A percentile compares a stretch with the other conserved stretches of the same genome.
phyloP scores from a whole-genome alignment of 2,113 vertebrate species.

The Sorex fumeus region DNA sequence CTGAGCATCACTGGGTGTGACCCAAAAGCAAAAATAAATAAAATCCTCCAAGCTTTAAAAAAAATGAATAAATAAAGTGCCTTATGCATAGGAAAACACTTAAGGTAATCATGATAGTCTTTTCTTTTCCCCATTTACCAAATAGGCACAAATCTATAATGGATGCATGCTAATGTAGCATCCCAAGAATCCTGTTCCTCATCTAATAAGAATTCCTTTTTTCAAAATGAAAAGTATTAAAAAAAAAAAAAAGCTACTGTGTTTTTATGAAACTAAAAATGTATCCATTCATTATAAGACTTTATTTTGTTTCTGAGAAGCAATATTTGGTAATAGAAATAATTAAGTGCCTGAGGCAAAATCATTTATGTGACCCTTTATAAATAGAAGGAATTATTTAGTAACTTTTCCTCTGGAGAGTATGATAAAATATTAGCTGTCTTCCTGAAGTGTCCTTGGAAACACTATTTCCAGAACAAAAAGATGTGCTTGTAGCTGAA shows the following conservation, averaged over 20 bases:
- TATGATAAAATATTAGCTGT: not conserved
- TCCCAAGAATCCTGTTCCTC: slow-evolving; percentile 5
- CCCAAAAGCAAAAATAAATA: too few relatives aligned
- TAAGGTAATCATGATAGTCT: not conserved
- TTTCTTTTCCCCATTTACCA: not conserved
- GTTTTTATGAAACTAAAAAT: slow-evolving; percentile 65
- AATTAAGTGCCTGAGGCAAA: not conserved
- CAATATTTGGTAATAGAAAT: slow-evolving; percentile 30
- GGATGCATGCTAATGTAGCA: not conserved
- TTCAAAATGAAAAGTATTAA: not conserved
- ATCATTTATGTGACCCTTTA: slow-evolving; percentile 38
- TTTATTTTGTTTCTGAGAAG: slow-evolving; percentile 56
- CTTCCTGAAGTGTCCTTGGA: slow-evolving; percentile 35
- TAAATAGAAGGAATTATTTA: slow-evolving; percentile 11
- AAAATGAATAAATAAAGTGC: too few relatives aligned
- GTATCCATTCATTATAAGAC: not conserved
- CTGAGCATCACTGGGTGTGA: too few relatives aligned
- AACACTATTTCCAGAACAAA: not conserved
- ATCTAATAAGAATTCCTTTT: slow-evolving; percentile 58
- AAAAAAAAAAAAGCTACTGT: too few relatives aligned
- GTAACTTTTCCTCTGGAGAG: not conserved
- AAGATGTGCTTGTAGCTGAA: not conserved
- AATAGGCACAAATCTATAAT: slow-evolving; percentile 23
- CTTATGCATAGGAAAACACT: slow-evolving; percentile 29
- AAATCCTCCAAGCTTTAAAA: too few relatives aligned